Conservation (phyloP, 2,113 vertebrate species). For the Phainopepla nitens region DNA sequence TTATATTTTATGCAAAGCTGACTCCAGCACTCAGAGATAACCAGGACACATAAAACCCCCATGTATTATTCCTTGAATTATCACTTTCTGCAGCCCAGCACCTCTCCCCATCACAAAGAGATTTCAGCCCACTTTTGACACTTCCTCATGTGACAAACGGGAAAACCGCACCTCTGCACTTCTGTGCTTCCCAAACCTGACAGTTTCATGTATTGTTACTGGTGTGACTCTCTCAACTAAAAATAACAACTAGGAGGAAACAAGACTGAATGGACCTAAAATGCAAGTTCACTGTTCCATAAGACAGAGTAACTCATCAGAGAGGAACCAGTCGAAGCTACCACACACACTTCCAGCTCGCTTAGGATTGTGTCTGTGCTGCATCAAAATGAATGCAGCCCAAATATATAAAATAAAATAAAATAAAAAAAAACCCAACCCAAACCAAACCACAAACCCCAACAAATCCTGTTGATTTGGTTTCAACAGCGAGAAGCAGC, state of each 20-base stretch:
- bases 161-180: background rate
- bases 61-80: background rate
- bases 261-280: background rate
- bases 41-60: background rate
- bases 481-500: background rate
- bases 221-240: background rate
- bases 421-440: background rate
- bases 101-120: background rate
- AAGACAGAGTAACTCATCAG: background rate
- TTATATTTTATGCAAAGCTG: background rate
- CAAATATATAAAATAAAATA: too few species aligned
- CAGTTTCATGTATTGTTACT: background rate
- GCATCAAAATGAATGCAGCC: background rate
- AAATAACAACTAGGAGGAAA: background rate
- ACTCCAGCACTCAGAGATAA: background rate
- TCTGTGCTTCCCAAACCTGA: background rate
- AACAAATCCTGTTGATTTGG: background rate
- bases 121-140: background rate
- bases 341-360: background rate
- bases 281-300: background rate
- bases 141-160: background rate
- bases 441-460: background rate
- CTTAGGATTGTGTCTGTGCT: background rate
- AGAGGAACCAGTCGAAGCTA: background rate
- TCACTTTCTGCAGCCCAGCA: background rate